Conservation (phyloP, 1,140 invertebrate genomes). For the Trachelipus rathkii region DNA sequence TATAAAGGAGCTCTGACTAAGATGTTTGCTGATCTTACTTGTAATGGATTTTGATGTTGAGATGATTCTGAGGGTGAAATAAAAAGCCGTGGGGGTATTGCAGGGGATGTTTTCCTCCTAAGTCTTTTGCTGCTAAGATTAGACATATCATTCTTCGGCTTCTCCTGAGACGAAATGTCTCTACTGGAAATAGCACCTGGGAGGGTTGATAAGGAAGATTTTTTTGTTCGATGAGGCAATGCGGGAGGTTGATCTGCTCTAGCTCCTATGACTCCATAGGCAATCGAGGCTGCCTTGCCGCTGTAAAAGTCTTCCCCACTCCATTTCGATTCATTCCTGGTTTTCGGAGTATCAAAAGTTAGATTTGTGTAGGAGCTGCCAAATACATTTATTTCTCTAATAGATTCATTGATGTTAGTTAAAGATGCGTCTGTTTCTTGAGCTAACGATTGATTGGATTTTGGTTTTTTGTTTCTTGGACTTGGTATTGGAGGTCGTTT, state of each 20-base stretch:
- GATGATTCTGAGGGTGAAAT: too few species aligned
- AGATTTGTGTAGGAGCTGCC: neutral
- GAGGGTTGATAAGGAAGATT: neutral
- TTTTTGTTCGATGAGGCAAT: neutral
- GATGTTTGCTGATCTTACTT: too few species aligned
- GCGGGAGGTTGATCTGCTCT: neutral
- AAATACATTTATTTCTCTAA: neutral
- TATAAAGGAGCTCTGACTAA: too few species aligned
- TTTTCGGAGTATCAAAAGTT: neutral
- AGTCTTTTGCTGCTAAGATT: neutral
- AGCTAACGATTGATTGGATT: neutral
- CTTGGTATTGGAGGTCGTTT: neutral
- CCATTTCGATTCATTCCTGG: neutral
- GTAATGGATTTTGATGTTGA: too few species aligned
- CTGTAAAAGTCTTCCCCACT: neutral
- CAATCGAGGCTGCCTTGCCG: neutral
- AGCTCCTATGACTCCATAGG: neutral
- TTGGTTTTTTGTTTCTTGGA: neutral
- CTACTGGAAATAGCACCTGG: neutral
- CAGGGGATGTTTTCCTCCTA: neutral
- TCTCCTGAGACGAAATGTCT: neutral
- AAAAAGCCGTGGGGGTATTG: neutral
- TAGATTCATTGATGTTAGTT: neutral
- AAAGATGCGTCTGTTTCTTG: neutral
- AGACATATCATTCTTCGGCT: neutral